A percentile compares a stretch with the other conserved stretches of the same genome.
Conservation (phyloP, 2,113 vertebrate species). For the Oxygymnocypris stewartii region DNA sequence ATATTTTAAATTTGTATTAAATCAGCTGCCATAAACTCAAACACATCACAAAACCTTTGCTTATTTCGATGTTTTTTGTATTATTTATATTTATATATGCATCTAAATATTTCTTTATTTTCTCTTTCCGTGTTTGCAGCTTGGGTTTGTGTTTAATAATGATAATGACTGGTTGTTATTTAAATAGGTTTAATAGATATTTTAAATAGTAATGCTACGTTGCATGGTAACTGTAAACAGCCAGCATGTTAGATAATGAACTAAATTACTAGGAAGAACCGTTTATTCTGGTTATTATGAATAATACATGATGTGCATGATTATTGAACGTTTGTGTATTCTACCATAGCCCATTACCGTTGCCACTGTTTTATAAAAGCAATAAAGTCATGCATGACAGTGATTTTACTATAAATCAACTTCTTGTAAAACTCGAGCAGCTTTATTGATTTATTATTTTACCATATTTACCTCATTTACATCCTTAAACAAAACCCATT, state of each 20-base stretch:
- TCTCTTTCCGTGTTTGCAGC: too few relatives aligned
- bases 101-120: background rate
- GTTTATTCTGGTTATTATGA: background rate
- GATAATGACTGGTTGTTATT: background rate
- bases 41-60: background rate
- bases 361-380: background rate
- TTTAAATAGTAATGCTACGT: background rate
- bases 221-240: background rate
- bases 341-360: background rate
- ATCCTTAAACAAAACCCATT: background rate
- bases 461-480: background rate
- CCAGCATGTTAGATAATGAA: background rate
- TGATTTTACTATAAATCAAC: background rate
- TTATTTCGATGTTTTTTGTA: background rate
- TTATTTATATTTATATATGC: background rate
- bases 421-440: background rate
- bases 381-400: background rate
- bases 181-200: background rate
- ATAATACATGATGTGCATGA: background rate
- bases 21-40: too few relatives aligned
- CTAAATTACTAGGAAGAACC: background rate
- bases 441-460: background rate
- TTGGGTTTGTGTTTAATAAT: too few relatives aligned
- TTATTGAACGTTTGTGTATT: background rate
- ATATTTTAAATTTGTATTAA: too few relatives aligned